phyloP scores from a whole-genome alignment of 1,140 invertebrate species.

The Brachionus calyciflorus region DNA sequence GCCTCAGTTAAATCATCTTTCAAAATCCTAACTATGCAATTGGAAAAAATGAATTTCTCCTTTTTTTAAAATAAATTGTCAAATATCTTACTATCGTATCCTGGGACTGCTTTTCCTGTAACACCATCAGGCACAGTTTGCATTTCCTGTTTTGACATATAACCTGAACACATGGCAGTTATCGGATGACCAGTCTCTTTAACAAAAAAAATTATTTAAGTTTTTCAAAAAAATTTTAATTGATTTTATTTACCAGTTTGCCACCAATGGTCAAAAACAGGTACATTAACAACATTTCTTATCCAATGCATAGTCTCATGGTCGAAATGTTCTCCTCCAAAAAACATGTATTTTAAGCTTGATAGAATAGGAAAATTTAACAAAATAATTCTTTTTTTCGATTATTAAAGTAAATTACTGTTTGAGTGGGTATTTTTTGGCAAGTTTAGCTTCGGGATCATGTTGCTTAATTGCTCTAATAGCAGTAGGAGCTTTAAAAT shows the following conservation, averaged over 20 bases:
- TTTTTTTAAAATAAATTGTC: background rate
- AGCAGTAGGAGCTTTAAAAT: constrained; percentile 76
- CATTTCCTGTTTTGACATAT: constrained; percentile 59
- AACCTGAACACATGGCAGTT: constrained; percentile 75
- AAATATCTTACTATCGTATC: constrained; percentile 72
- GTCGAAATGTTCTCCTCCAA: constrained; percentile 90
- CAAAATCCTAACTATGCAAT: constrained; percentile 74
- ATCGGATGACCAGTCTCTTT: constrained; percentile 82
- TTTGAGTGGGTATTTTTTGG: constrained; percentile 49
- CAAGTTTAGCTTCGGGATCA: constrained; percentile 53
- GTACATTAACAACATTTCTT: constrained; percentile 73
- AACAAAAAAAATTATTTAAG: background rate
- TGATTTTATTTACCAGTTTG: constrained; percentile 68
- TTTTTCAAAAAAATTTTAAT: background rate
- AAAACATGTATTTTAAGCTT: constrained; percentile 74
- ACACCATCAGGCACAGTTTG: constrained; percentile 67
- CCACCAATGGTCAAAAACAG: constrained; percentile 91
- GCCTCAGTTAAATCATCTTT: constrained; percentile 70
- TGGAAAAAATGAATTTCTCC: constrained; percentile 48
- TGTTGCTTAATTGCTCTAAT: constrained; percentile 74
- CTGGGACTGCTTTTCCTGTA: constrained; percentile 73
- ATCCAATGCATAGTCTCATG: constrained; percentile 83
- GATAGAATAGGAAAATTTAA: constrained; percentile 48
- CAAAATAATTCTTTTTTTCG: background rate
- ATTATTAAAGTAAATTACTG: constrained; percentile 39